These are phyloP conservation scores for Heteromyza rotundicornis DNA, from an alignment of 2,888 invertebrate genomes.

Conservation along the genomic window DNA sequence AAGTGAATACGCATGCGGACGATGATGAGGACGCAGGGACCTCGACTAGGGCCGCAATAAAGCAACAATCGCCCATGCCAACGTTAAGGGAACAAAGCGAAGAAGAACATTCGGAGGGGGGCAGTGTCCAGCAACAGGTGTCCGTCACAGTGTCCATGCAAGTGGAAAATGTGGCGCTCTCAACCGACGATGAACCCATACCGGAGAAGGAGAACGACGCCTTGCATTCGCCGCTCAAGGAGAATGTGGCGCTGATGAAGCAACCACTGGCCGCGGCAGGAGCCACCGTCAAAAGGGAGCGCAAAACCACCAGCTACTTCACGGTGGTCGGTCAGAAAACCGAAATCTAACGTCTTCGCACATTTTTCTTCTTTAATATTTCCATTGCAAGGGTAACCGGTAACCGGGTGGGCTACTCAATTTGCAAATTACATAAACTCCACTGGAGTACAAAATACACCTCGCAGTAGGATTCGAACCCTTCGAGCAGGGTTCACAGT, in stretches of 20 bases:
- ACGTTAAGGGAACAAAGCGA: slow-evolving; percentile 23
- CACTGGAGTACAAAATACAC: too few species aligned
- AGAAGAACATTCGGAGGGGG: slow-evolving; percentile 16
- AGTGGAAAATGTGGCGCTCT: slow-evolving; percentile 37
- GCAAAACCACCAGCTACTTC: slow-evolving; percentile 54
- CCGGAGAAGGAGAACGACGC: slow-evolving; percentile 34
- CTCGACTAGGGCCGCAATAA: slow-evolving; percentile 20
- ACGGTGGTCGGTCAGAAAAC: slow-evolving; percentile 56
- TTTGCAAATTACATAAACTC: too few species aligned
- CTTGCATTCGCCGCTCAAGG: slow-evolving; percentile 11
- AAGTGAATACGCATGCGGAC: not conserved
- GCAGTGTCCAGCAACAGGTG: slow-evolving; percentile 31
- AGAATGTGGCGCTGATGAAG: not conserved
- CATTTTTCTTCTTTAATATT: too few species aligned
- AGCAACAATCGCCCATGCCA: slow-evolving; percentile 5
- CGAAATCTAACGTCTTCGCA: slow-evolving; percentile 48
- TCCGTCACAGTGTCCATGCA: slow-evolving; percentile 56
- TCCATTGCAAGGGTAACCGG: too few species aligned
- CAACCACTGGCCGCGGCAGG: slow-evolving; percentile 14
- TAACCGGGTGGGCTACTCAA: too few species aligned
- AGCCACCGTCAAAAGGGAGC: slow-evolving; percentile 39
- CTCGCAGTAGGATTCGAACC: too few species aligned
- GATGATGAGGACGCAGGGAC: not conserved
- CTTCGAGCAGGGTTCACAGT: too few species aligned
- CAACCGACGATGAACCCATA: slow-evolving; percentile 31